Percentiles rank a stretch among this genome's conserved stretches.
phyloP scores from a whole-genome alignment of 1,140 invertebrate species.

The Bombus fervidus region DNA sequence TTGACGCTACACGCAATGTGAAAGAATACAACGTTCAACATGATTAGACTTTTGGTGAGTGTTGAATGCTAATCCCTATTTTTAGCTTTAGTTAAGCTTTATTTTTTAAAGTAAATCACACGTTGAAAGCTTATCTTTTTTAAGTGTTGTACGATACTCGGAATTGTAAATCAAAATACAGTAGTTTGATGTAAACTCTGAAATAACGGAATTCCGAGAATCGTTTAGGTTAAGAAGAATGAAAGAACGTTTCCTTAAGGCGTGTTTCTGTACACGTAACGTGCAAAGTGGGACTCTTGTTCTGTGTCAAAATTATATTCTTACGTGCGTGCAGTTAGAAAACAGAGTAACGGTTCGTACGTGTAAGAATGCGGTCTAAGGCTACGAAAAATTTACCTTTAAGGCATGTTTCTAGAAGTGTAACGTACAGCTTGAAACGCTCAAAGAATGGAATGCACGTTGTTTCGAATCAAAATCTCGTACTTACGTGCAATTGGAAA shows the following conservation, averaged over 20 bases:
- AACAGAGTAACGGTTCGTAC: slow-evolving; percentile 17
- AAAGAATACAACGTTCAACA: background rate
- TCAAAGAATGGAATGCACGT: background rate
- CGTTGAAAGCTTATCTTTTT: background rate
- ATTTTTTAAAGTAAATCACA: too few relatives aligned
- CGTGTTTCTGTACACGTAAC: background rate
- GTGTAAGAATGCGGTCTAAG: slow-evolving; percentile 17
- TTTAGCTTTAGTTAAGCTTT: too few relatives aligned
- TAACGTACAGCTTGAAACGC: background rate
- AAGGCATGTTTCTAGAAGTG: slow-evolving; percentile 21
- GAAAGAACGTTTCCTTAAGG: slow-evolving; percentile 1
- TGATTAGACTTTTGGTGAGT: too few relatives aligned
- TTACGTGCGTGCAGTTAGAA: slow-evolving; percentile 4
- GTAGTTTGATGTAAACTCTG: background rate
- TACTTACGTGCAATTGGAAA: background rate
- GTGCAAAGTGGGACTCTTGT: background rate
- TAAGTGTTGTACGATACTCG: background rate
- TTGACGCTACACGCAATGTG: background rate
- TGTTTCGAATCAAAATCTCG: background rate
- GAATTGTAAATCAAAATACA: background rate
- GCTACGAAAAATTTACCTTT: slow-evolving; percentile 6
- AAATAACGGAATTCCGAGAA: background rate
- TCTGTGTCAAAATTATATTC: slow-evolving; percentile 18
- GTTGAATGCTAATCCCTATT: too few relatives aligned
- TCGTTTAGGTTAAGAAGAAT: background rate